Evolutionary conservation across 2,113 vertebrate species (phyloP), one percentile per base, ranked within the genome.

Genomic region (Cheirogaleus medius): DNA sequence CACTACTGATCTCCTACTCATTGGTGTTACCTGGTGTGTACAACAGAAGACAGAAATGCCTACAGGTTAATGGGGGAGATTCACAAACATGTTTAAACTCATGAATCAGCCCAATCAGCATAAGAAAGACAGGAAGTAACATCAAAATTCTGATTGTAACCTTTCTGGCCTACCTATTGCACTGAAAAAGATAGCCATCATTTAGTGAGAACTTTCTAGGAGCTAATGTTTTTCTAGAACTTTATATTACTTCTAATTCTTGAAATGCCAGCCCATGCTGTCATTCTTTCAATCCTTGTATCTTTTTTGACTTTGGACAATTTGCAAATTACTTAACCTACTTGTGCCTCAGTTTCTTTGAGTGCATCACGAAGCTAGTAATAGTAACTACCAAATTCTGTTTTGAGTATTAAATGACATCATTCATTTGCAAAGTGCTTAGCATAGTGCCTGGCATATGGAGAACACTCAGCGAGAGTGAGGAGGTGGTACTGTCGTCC

Each of bases 401-500:
- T 56, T 71, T 52, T 17, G n/a, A 80, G 14, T 73, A 58, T 20
- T 52, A 69, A 66, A 56, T 58, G 54, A 76, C 8, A n/a, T 32
- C 3, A 25, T 3, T 20, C 27, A 0, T 23, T 10, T 49, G 2
- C 37, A 34, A 74, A 6, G 76, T 29, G 4, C 9, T 10, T 8
- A 47, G 68, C 17, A 3, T 9, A 5, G 9, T 37, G 0, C 37
- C 74, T 49, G 17, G 0, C 1, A 0, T 1, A 5, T 4, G 10
- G 34, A 68, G 54, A 63, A 10, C 2, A 2, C 32, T 77, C 10
- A 20, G 63, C 4, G 27, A 64, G 42, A 42, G 3, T 42, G 23
- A 29, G 32, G 20, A 8, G n/a, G 39, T 63, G 27, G 8, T 66
- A 8, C 8, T 23, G 7, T 58, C 12, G 14, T 20, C 47, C 20